A percentile compares a stretch with the other conserved stretches of the same genome.
These are phyloP conservation scores for Mus spicilegus DNA, from an alignment of 2,113 vertebrate genomes.

Conservation along the genomic window DNA sequence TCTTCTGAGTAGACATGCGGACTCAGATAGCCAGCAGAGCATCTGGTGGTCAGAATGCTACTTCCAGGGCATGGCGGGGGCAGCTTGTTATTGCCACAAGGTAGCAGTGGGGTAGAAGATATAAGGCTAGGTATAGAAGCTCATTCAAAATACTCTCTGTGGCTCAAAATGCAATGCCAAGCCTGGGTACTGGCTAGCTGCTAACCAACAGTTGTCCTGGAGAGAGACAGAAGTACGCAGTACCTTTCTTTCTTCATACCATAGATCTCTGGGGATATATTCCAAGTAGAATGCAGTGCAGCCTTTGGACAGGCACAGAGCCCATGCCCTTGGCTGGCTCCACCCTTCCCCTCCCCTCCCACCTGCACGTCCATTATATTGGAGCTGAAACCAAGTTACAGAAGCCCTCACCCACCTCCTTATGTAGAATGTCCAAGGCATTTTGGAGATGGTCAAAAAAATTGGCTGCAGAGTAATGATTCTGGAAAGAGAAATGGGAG, in stretches of 20 bases:
- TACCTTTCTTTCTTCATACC: slow-evolving; percentile 2
- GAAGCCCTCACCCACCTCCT: slow-evolving; percentile 85
- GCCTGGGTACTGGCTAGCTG: neutral
- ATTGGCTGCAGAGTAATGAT: slow-evolving; percentile 90
- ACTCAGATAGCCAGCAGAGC: neutral
- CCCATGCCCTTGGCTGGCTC: neutral
- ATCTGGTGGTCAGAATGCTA: too few relatives aligned
- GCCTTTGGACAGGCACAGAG: neutral
- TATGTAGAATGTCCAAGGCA: slow-evolving; percentile 93
- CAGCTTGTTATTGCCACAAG: too few relatives aligned
- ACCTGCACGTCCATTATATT: neutral
- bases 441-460: slow-evolving; percentile 87
- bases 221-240: too few relatives aligned
- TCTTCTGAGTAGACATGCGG: neutral
- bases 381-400: neutral
- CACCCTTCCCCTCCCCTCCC: neutral
- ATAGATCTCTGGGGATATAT: neutral
- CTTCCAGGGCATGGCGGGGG: neutral
- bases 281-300: neutral
- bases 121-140: neutral
- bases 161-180: neutral
- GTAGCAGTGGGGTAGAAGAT: neutral
- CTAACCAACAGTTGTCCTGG: neutral
- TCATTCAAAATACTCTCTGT: neutral
- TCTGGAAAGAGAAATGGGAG: slow-evolving; percentile 82